These are phyloP conservation scores for Prochilodus magdalenae DNA, from an alignment of 2,113 vertebrate genomes.

Conservation along the genomic window DNA sequence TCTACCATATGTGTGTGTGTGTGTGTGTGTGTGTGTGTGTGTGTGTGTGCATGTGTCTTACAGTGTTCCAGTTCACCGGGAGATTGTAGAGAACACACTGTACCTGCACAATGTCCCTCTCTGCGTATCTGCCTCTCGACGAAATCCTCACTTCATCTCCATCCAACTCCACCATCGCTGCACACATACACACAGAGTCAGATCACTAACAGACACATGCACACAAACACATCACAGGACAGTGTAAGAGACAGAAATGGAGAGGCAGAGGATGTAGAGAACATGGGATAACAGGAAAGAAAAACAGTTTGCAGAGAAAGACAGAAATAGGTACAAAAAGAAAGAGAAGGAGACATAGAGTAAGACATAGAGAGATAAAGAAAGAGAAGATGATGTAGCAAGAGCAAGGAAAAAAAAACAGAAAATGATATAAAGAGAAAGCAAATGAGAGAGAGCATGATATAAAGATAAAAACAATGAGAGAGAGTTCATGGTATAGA, in stretches of 20 bases:
- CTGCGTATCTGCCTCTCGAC: slow-evolving; percentile 92
- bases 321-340: not conserved
- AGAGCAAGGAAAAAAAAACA: not conserved
- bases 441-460: not conserved
- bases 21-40: not conserved
- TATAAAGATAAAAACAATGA: not conserved
- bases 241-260: no score
- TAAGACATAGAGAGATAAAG: not conserved
- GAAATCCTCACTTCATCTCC: slow-evolving; percentile 95
- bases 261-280: not conserved
- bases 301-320: no score
- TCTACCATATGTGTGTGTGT: not conserved
- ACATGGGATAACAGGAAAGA: no score
- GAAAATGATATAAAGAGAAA: not conserved
- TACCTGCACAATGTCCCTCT: slow-evolving; percentile 99
- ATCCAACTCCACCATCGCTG: slow-evolving; percentile 96
- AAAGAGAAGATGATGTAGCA: no score
- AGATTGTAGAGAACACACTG: not conserved
- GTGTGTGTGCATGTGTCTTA: not conserved
- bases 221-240: not conserved
- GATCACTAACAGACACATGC: not conserved
- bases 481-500: not conserved
- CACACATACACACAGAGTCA: slow-evolving; percentile 23
- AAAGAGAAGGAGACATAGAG: not conserved
- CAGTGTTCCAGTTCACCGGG: not conserved